These are phyloP conservation scores for Callospermophilus lateralis DNA, from an alignment of 2,113 vertebrate genomes.

Conservation along the genomic window DNA sequence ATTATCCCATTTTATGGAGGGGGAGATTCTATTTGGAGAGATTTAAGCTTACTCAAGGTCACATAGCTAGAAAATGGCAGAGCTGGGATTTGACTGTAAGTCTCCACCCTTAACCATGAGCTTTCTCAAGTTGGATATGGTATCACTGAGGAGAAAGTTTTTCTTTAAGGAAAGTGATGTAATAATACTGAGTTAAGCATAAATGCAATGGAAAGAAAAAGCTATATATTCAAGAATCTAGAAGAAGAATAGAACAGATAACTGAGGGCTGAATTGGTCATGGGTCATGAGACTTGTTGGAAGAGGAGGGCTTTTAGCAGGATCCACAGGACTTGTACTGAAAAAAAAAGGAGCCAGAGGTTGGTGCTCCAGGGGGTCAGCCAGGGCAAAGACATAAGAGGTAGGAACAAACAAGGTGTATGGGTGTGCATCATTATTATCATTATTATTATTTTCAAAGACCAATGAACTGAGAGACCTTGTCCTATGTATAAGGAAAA, in stretches of 20 bases:
- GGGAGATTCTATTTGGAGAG: conserved; percentile 4
- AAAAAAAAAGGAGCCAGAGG: background rate
- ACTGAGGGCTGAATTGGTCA: background rate
- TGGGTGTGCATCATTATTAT: background rate
- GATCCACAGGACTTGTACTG: background rate
- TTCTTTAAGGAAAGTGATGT: background rate
- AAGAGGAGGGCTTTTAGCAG: background rate
- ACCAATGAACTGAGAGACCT: background rate
- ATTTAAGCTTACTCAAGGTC: background rate
- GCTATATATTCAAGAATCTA: background rate
- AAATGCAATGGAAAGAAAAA: background rate
- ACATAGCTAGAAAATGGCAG: background rate
- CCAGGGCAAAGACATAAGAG: background rate
- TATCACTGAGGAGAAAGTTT: background rate
- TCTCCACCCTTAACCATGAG: background rate
- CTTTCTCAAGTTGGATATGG: background rate
- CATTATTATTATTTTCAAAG: background rate
- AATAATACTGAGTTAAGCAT: background rate
- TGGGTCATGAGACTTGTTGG: background rate
- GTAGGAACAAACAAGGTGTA: background rate
- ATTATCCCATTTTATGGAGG: conserved; percentile 28
- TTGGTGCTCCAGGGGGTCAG: background rate
- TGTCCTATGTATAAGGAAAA: background rate
- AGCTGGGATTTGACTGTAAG: background rate
- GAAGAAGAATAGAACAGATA: background rate